Conservation (phyloP, 2,113 vertebrate species). For the Hyperopisus bebe region DNA sequence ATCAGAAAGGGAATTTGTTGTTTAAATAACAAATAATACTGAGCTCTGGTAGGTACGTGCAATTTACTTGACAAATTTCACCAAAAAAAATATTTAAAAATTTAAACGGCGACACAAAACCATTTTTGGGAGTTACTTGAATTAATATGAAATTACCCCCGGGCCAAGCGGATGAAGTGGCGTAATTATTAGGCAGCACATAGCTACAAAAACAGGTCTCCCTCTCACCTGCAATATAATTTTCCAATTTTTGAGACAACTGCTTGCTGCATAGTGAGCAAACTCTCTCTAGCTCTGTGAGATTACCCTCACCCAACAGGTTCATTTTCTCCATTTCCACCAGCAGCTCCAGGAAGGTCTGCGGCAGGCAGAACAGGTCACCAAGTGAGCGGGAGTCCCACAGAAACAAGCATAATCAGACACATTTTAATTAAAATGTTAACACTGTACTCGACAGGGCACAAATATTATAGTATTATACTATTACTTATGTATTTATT, state of each 20-base stretch:
- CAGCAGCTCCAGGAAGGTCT: constrained; percentile 20
- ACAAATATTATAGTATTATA: too few species aligned
- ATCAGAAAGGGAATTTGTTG: not conserved
- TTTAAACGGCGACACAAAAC: not conserved
- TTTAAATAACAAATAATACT: not conserved
- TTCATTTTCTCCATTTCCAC: constrained; percentile 24
- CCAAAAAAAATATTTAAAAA: not conserved
- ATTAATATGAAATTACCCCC: not conserved
- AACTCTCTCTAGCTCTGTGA: not conserved
- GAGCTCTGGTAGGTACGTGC: not conserved
- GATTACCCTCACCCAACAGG: not conserved
- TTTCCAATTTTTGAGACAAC: not conserved
- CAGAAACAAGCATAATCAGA: not conserved
- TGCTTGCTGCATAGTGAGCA: not conserved
- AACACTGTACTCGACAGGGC: too few species aligned
- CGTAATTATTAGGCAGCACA: too few species aligned
- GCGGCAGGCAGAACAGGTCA: not conserved
- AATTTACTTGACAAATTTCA: not conserved
- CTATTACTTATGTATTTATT: too few species aligned
- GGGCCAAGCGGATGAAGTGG: not conserved
- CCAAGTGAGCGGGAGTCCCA: not conserved
- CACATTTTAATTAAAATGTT: not conserved
- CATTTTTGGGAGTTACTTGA: not conserved
- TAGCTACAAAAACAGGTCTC: not conserved
- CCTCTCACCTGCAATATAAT: constrained; percentile 7